These are phyloP conservation scores for Lysandra coridon DNA, from an alignment of 2,888 invertebrate species.

Conservation along the genomic window DNA sequence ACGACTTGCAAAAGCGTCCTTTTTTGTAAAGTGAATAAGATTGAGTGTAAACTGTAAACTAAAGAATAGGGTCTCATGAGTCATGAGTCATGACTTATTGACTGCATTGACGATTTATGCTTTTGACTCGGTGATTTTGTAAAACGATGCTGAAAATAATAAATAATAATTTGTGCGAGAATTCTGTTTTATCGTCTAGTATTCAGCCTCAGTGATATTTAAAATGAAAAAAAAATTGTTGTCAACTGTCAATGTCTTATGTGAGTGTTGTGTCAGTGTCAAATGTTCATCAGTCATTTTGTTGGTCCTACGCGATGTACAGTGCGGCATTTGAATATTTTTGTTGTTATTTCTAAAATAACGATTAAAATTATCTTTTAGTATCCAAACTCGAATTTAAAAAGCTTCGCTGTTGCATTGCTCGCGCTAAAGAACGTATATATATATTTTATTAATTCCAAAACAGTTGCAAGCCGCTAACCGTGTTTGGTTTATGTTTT, in stretches of 20 bases:
- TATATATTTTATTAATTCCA: neutral
- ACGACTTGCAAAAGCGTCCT: too few relatives aligned
- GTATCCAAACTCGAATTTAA: neutral
- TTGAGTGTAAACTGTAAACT: too few relatives aligned
- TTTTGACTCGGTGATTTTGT: too few relatives aligned
- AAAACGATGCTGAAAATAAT: too few relatives aligned
- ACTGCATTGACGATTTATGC: too few relatives aligned
- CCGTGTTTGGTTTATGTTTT: slow-evolving; percentile 4
- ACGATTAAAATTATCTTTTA: neutral
- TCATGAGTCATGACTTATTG: too few relatives aligned
- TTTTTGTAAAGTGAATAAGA: too few relatives aligned
- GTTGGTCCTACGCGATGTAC: neutral
- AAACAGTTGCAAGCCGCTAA: neutral
- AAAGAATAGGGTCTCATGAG: too few relatives aligned
- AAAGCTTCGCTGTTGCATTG: neutral
- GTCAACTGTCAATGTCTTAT: neutral
- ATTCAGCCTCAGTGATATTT: too few relatives aligned
- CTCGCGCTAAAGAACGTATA: neutral
- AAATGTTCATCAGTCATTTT: neutral
- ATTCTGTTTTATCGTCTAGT: too few relatives aligned
- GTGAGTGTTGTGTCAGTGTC: neutral
- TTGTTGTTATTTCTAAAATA: neutral
- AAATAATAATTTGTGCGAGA: too few relatives aligned
- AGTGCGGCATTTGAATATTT: neutral
- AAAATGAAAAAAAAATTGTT: neutral